phyloP scores from a whole-genome alignment of 2,888 invertebrate species.

The Clistopyga incitator region DNA sequence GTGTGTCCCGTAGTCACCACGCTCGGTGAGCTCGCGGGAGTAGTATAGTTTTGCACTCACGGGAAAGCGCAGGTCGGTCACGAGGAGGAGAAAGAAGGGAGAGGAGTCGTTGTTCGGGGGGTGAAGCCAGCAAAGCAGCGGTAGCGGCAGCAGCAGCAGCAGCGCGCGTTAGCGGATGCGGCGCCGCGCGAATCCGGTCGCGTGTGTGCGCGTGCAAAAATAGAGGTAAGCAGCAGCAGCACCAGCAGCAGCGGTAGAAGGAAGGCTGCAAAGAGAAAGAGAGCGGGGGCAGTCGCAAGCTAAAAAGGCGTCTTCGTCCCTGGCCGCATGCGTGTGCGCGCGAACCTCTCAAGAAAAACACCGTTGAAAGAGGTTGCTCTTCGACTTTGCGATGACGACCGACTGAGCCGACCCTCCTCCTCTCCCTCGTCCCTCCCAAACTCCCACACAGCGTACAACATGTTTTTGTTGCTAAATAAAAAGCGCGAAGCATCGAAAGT shows the following conservation, averaged over 20 bases:
- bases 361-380: neutral
- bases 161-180: conserved; percentile 69
- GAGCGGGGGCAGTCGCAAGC: conserved; percentile 62
- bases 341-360: conserved; percentile 57
- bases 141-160: conserved; percentile 48
- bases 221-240: conserved; percentile 64
- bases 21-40: conserved; percentile 61
- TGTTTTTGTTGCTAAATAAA: neutral
- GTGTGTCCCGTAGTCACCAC: conserved; percentile 20
- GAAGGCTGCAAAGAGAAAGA: conserved; percentile 22
- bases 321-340: conserved; percentile 46
- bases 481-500: neutral
- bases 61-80: conserved; percentile 68
- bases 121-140: conserved; percentile 54
- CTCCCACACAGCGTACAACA: neutral
- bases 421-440: neutral
- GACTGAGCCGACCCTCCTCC: neutral
- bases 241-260: neutral
- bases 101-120: conserved; percentile 26
- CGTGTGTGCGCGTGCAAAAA: conserved; percentile 72
- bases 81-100: conserved; percentile 62
- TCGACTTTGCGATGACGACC: conserved; percentile 2
- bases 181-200: conserved; percentile 71
- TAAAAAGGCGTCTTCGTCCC: conserved; percentile 58
- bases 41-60: conserved; percentile 59